phyloP scores from a whole-genome alignment of 2,888 invertebrate species.

The Lasioglossum leucozonium region DNA sequence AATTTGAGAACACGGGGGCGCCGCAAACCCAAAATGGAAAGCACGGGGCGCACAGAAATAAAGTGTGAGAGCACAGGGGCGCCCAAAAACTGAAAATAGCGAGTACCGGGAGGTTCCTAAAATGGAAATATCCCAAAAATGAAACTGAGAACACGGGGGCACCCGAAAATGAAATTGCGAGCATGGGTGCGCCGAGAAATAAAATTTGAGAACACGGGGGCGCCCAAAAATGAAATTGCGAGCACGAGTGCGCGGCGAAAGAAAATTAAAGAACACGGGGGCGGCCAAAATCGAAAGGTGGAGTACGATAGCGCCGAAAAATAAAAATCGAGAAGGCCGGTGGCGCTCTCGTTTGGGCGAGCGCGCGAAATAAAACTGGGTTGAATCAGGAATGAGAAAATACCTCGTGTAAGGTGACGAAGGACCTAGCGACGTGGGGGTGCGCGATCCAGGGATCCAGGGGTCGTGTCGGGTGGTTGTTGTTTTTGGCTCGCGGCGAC shows the following conservation, averaged over 20 bases:
- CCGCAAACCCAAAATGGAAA: no score
- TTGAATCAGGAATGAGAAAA: slow-evolving; percentile 2
- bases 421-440: neutral
- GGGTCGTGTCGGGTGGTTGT: neutral
- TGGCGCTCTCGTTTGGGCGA: neutral
- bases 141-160: no score
- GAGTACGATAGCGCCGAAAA: neutral
- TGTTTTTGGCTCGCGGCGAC: slow-evolving; percentile 29
- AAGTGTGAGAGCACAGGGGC: no score
- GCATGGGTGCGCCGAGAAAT: no score
- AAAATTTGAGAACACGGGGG: no score
- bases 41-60: no score
- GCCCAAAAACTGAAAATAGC: no score
- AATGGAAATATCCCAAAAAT: no score
- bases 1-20: no score
- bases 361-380: neutral
- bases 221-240: neutral
- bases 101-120: no score
- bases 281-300: no score
- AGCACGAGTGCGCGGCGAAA: neutral
- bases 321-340: neutral
- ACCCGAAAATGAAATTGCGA: no score
- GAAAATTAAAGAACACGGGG: neutral
- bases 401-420: slow-evolving; percentile 33
- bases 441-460: neutral